These are phyloP conservation scores for Cataglyphis altisquamis DNA, from an alignment of 2,888 invertebrate species.

Conservation along the genomic window DNA sequence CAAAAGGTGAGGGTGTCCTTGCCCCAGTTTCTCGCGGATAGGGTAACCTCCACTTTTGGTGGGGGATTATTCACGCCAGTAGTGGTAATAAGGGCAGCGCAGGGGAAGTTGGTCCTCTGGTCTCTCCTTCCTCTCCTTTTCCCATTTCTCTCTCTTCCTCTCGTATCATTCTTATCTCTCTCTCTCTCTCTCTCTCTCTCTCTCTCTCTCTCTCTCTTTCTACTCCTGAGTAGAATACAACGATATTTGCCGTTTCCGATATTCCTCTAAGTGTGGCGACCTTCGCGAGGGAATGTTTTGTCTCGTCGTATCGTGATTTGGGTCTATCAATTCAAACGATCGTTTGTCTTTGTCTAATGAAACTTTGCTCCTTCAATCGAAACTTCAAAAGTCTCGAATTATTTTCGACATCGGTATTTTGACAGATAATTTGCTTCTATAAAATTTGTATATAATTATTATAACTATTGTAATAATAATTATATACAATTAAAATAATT, in stretches of 20 bases:
- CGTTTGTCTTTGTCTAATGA: constrained; percentile 13
- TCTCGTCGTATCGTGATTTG: not conserved
- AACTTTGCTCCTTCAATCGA: constrained; percentile 3
- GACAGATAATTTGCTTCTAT: not conserved
- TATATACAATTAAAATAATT: no score
- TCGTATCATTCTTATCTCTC: no score
- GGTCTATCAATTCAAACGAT: not conserved
- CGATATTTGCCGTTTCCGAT: constrained; percentile 18
- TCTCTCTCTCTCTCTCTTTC: no score
- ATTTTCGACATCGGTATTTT: not conserved
- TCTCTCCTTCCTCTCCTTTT: not conserved
- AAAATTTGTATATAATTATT: not conserved
- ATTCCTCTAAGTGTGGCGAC: constrained; percentile 18
- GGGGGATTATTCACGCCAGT: not conserved
- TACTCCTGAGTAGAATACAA: not conserved
- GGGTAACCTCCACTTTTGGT: constrained; percentile 29
- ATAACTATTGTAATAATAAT: no score
- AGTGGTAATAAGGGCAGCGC: constrained; percentile 42
- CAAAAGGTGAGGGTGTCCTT: constrained; percentile 77
- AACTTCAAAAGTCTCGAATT: not conserved
- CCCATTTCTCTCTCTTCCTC: not conserved
- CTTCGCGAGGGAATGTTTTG: constrained; percentile 33
- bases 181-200: not conserved
- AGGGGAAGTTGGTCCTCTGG: constrained; percentile 40
- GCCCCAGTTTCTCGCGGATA: constrained; percentile 77